These are phyloP conservation scores for Cryptocephalus moraei DNA, from an alignment of 2,888 invertebrate species.

Conservation along the genomic window DNA sequence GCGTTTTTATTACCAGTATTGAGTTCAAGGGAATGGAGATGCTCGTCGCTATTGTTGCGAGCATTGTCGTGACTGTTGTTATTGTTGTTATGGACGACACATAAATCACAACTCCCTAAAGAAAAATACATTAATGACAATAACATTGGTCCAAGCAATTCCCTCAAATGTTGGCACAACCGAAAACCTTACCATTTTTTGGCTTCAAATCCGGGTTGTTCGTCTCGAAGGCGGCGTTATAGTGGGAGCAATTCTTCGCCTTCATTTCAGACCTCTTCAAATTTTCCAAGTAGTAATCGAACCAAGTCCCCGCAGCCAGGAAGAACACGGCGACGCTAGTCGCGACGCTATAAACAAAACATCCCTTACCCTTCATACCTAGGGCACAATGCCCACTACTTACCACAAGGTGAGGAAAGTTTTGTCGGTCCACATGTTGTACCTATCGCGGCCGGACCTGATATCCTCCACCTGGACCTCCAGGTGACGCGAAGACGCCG, in stretches of 20 bases:
- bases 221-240: slow-evolving; percentile 27
- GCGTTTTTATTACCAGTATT: slow-evolving; percentile 14
- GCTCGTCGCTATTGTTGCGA: slow-evolving; percentile 16
- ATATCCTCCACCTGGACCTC: slow-evolving; percentile 52
- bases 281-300: slow-evolving; percentile 56
- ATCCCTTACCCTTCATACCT: not conserved
- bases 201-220: slow-evolving; percentile 32
- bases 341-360: slow-evolving; percentile 40
- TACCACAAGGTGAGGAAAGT: slow-evolving; percentile 64
- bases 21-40: slow-evolving; percentile 10
- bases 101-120: slow-evolving; percentile 31
- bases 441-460: slow-evolving; percentile 55
- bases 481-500: slow-evolving; percentile 41
- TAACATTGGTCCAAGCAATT: too few relatives aligned
- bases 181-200: slow-evolving; percentile 26
- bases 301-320: slow-evolving; percentile 56
- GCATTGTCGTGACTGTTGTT: slow-evolving; percentile 23
- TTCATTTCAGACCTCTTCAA: slow-evolving; percentile 37
- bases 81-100: slow-evolving; percentile 31
- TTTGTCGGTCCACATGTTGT: slow-evolving; percentile 53
- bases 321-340: slow-evolving; percentile 44
- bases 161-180: too few relatives aligned
- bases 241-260: slow-evolving; percentile 15
- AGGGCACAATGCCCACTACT: slow-evolving; percentile 26
- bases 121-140: slow-evolving; percentile 4